Evolutionary conservation across 2,797 vertebrate species (phyloP).

Genomic region (Percopsis omiscomaycus): DNA sequence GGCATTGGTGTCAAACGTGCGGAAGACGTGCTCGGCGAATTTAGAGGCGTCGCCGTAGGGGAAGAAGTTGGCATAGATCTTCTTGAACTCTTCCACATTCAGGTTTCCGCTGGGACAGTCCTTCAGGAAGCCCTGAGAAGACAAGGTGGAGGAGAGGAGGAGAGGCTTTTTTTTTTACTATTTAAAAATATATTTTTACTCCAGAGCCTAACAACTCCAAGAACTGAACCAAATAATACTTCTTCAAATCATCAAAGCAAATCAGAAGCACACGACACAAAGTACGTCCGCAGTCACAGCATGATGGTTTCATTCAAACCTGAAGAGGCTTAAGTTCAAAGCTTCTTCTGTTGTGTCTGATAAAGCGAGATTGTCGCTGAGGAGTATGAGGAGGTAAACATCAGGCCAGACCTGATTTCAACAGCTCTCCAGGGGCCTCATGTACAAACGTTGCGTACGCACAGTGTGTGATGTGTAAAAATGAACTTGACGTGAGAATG

Average conservation of each 20-base stretch:
- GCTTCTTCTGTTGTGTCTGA: constrained; percentile 26
- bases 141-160: not conserved
- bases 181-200: not conserved
- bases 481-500: no score
- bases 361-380: constrained; percentile 32
- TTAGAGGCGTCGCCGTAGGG: constrained; percentile 85
- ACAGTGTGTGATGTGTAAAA: no score
- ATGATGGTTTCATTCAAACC: not conserved
- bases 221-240: not conserved
- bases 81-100: constrained; percentile 86
- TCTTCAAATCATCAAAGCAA: not conserved
- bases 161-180: no score
- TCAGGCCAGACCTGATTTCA: constrained; percentile 42
- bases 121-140: constrained; percentile 81
- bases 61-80: constrained; percentile 86
- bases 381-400: constrained; percentile 38
- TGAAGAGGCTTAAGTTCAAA: constrained; percentile 7
- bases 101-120: constrained; percentile 83
- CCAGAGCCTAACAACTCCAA: no score
- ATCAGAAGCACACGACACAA: constrained; percentile 1
- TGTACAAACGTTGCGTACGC: no score
- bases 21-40: constrained; percentile 85
- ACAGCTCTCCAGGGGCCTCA: constrained; percentile 13
- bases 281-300: not conserved
- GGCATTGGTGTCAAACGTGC: constrained; percentile 82